These are phyloP conservation scores for Conistra vaccinii DNA, from an alignment of 2,888 invertebrate species.

Conservation along the genomic window DNA sequence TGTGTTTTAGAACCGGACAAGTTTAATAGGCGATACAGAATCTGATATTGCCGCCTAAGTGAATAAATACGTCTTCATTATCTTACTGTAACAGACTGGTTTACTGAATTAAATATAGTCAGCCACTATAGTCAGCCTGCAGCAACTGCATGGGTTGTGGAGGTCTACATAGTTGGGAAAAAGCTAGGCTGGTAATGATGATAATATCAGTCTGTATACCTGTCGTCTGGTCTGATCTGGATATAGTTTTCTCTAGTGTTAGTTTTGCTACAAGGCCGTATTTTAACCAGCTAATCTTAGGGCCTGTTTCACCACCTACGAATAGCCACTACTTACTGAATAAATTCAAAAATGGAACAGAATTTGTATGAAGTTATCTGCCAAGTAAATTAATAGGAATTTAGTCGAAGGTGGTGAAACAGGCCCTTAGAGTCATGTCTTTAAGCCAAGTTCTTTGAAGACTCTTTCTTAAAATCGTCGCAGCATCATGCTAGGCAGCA, in stretches of 20 bases:
- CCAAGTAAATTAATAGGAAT: no score
- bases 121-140: neutral
- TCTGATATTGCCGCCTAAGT: neutral
- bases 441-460: neutral
- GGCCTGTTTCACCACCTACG: no score
- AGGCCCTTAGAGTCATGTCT: no score
- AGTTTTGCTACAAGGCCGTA: neutral
- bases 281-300: neutral
- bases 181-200: neutral
- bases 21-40: constrained; percentile 3
- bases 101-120: neutral
- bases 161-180: neutral
- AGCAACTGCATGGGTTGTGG: neutral
- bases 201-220: neutral
- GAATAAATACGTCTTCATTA: neutral
- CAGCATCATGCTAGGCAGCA: no score
- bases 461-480: neutral
- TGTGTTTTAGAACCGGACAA: constrained; percentile 27
- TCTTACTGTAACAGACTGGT: neutral
- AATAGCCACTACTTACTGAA: no score
- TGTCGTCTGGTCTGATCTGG: neutral
- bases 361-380: no score
- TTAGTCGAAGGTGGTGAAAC: no score
- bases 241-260: neutral
- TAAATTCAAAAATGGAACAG: no score